Percentiles rank a stretch among this genome's conserved stretches.
Evolutionary conservation across 1,140 invertebrate genomes (phyloP).

Genomic region (Chymomyza costata): DNA sequence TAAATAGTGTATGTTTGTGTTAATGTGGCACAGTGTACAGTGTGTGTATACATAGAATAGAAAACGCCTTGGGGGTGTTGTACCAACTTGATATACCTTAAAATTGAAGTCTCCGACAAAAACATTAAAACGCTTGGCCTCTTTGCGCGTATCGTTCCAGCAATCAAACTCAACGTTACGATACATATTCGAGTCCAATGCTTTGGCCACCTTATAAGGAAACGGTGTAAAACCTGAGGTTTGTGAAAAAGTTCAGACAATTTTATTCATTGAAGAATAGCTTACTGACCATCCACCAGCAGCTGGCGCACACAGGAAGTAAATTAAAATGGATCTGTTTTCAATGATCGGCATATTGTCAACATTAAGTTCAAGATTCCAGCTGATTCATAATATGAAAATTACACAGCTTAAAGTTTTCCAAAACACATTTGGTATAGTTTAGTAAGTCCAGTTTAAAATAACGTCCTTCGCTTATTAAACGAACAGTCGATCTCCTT

Average conservation of each 20-base stretch:
- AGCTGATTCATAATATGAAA: slow-evolving; percentile 74
- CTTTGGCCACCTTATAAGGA: slow-evolving; percentile 93
- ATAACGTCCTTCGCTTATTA: slow-evolving; percentile 75
- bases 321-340: slow-evolving; percentile 38
- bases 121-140: slow-evolving; percentile 74
- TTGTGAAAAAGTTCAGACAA: too few relatives aligned
- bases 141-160: slow-evolving; percentile 88
- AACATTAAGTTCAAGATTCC: too few relatives aligned
- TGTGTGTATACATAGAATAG: too few relatives aligned
- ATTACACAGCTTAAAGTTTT: slow-evolving; percentile 75
- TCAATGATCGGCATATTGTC: too few relatives aligned
- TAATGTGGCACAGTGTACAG: too few relatives aligned
- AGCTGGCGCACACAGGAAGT: slow-evolving; percentile 71
- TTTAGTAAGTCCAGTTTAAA: slow-evolving; percentile 74
- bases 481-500: slow-evolving; percentile 68
- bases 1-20: slow-evolving; percentile 11
- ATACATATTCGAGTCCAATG: slow-evolving; percentile 89
- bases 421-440: slow-evolving; percentile 65
- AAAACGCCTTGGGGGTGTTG: too few relatives aligned
- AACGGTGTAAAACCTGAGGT: slow-evolving; percentile 87
- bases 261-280: too few relatives aligned
- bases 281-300: slow-evolving; percentile 59
- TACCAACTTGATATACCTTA: slow-evolving; percentile 61
- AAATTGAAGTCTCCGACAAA: slow-evolving; percentile 78
- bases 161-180: slow-evolving; percentile 93